Conservation (phyloP, 2,888 invertebrate genomes). For the Teinopalpus imperialis region DNA sequence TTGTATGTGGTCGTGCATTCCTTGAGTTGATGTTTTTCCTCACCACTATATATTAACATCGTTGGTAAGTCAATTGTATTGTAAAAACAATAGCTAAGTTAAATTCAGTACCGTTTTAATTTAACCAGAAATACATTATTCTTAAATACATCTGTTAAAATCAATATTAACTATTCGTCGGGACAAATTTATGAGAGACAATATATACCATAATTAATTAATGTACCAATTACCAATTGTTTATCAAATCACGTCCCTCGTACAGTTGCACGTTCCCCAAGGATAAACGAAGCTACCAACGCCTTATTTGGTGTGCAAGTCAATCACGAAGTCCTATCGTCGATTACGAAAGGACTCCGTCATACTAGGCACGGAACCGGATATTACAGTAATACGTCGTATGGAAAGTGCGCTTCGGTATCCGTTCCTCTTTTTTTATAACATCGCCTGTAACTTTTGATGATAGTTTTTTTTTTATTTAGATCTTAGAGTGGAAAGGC, state of each 20-base stretch:
- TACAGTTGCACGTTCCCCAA: slow-evolving; percentile 15
- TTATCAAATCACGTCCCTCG: slow-evolving; percentile 8
- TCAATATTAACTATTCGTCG: no score
- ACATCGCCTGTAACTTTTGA: not conserved
- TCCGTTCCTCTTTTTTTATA: slow-evolving; percentile 4
- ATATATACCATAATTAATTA: no score
- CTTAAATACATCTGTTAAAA: no score
- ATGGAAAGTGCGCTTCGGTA: slow-evolving; percentile 17
- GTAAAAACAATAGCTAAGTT: no score
- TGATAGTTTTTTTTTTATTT: not conserved
- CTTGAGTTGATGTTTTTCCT: no score
- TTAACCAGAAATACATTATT: no score
- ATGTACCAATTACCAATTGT: slow-evolving; percentile 1
- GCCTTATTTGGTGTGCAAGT: slow-evolving; percentile 8
- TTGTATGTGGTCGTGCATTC: no score
- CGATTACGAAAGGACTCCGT: slow-evolving; percentile 20
- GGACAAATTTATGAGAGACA: no score
- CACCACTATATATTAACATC: no score
- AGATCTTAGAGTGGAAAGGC: no score
- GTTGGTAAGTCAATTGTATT: no score
- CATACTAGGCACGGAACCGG: slow-evolving; percentile 22
- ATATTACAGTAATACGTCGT: slow-evolving; percentile 13
- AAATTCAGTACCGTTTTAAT: no score
- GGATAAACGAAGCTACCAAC: slow-evolving; percentile 9
- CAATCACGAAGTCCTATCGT: not conserved